phyloP scores from a whole-genome alignment of 2,113 vertebrate genomes.

The Microtus richardsoni region DNA sequence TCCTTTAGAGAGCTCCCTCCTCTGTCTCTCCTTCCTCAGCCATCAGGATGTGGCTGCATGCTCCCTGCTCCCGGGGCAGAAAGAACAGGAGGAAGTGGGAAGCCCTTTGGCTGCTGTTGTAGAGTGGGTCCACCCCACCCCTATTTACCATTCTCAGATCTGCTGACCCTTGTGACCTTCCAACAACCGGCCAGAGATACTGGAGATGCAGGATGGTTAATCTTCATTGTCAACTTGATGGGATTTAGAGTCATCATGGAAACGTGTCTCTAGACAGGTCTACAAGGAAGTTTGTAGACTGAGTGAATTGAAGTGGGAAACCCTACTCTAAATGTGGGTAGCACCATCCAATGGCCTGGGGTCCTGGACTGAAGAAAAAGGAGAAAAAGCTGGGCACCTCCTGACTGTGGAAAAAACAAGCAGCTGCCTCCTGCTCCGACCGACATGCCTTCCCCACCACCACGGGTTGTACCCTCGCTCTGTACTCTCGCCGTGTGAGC shows the following conservation, averaged over 20 bases:
- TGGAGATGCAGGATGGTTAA: no score
- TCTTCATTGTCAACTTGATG: neutral
- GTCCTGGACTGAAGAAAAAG: neutral
- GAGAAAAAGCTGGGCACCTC: neutral
- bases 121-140: neutral
- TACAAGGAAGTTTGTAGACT: neutral
- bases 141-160: no score
- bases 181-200: neutral
- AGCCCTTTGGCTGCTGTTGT: neutral
- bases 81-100: neutral
- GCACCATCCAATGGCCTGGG: neutral
- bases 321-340: neutral
- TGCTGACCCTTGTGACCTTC: neutral
- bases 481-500: neutral
- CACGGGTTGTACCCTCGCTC: no score
- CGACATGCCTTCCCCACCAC: rapidly evolving
- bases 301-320: neutral
- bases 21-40: no score
- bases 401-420: neutral
- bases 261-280: neutral
- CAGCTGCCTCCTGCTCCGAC: neutral
- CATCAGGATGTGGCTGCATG: neutral
- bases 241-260: neutral
- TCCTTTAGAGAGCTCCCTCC: no score
- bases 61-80: neutral